Evolutionary conservation across 2,113 vertebrate genomes (phyloP).

Genomic region (Hoplias malabaricus): DNA sequence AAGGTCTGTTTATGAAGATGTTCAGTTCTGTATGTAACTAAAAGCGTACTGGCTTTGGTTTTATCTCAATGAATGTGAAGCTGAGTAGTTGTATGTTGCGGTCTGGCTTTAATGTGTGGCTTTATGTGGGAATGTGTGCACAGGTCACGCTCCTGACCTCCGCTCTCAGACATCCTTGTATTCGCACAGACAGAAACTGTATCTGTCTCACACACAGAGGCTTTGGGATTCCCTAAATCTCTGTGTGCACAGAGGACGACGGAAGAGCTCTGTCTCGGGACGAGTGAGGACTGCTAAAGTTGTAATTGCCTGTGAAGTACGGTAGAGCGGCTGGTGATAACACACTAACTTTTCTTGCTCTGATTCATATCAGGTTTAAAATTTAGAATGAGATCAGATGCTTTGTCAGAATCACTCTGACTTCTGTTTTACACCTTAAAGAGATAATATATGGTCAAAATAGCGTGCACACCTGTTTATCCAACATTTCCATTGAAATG

Average conservation of each 20-base stretch:
- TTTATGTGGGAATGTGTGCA: slow-evolving; percentile 10
- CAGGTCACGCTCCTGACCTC: background rate
- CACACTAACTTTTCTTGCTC: background rate
- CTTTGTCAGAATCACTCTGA: background rate
- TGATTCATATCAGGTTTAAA: background rate
- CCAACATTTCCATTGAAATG: too few relatives aligned
- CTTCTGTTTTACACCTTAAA: background rate
- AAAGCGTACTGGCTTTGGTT: slow-evolving; percentile 18
- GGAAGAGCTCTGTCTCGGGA: background rate
- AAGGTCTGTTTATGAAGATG: slow-evolving; percentile 7
- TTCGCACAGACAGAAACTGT: background rate
- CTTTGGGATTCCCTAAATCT: background rate
- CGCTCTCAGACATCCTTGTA: background rate
- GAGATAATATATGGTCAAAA: too few relatives aligned
- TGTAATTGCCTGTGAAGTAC: background rate
- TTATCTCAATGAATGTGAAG: slow-evolving; percentile 20
- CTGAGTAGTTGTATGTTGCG: slow-evolving; percentile 32
- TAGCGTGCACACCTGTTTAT: too few relatives aligned
- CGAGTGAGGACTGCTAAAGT: background rate
- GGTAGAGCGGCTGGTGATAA: background rate
- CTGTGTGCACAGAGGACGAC: background rate
- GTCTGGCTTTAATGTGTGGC: slow-evolving; percentile 26
- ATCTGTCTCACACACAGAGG: background rate
- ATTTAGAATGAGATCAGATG: background rate
- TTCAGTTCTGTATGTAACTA: slow-evolving; percentile 3